A percentile compares a stretch with the other conserved stretches of the same genome.
These are phyloP conservation scores for Barypeithes pellucidus DNA, from an alignment of 2,888 invertebrate genomes.

Conservation along the genomic window DNA sequence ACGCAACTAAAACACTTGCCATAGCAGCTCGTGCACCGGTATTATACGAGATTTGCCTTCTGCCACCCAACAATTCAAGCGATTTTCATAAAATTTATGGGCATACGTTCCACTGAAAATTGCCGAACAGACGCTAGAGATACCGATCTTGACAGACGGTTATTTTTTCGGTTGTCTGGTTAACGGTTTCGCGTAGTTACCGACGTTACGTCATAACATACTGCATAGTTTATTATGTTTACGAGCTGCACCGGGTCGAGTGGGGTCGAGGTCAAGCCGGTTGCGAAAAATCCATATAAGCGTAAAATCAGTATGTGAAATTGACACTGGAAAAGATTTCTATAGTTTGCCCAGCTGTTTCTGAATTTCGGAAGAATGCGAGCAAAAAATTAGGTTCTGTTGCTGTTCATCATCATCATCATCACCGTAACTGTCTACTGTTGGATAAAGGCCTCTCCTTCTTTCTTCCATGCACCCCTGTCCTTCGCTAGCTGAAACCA, in stretches of 20 bases:
- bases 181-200: conserved; percentile 28
- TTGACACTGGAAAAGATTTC: no score
- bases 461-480: no score
- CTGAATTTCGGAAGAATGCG: no score
- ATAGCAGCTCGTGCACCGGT: not conserved
- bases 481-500: no score
- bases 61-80: conserved; percentile 25
- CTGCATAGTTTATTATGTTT: not conserved
- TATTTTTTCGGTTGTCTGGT: conserved; percentile 26
- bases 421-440: no score
- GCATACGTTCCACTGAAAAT: conserved; percentile 37
- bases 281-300: not conserved
- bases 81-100: conserved; percentile 36
- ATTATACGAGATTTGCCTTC: conserved; percentile 10
- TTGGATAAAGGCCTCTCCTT: no score
- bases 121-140: conserved; percentile 30
- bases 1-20: not conserved
- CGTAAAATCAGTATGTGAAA: not conserved
- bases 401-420: no score
- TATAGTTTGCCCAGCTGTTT: no score
- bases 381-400: no score
- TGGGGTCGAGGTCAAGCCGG: not conserved
- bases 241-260: no score
- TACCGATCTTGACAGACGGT: conserved; percentile 29
- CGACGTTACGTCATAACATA: conserved; percentile 10